These are phyloP conservation scores for Ceyx melanurus DNA, from an alignment of 2,113 vertebrate species.

Conservation along the genomic window DNA sequence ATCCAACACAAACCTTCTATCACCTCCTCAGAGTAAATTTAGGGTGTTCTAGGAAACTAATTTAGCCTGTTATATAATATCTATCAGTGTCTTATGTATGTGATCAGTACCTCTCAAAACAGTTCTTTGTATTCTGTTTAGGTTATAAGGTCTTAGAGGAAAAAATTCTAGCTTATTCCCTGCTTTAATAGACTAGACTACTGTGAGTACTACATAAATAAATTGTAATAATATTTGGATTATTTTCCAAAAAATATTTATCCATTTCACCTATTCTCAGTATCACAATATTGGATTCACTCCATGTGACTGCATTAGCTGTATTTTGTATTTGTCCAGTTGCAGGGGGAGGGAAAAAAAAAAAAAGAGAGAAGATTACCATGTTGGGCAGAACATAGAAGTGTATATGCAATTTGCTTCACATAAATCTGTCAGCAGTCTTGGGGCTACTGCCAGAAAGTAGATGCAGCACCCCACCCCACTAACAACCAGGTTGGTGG, in stretches of 20 bases:
- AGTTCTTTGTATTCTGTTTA: background rate
- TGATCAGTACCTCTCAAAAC: background rate
- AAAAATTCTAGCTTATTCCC: background rate
- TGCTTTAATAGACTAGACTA: background rate
- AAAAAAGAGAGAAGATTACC: background rate
- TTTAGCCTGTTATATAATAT: background rate
- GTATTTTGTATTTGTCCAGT: background rate
- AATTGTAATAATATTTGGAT: background rate
- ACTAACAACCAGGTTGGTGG: slow-evolving; percentile 32
- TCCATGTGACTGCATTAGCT: background rate
- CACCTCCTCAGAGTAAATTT: background rate
- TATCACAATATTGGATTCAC: background rate
- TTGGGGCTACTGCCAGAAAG: background rate
- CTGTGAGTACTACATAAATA: background rate
- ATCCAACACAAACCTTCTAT: background rate
- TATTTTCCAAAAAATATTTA: background rate
- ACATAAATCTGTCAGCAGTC: slow-evolving; percentile 15
- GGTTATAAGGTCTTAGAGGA: background rate
- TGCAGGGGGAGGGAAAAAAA: background rate
- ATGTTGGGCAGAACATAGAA: background rate
- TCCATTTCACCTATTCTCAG: background rate
- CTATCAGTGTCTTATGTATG: background rate
- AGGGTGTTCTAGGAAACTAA: background rate
- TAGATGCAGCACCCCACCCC: slow-evolving; percentile 37
- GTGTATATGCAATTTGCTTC: background rate